phyloP scores from a whole-genome alignment of 2,888 invertebrate genomes.

The Drosophila silvestris region DNA sequence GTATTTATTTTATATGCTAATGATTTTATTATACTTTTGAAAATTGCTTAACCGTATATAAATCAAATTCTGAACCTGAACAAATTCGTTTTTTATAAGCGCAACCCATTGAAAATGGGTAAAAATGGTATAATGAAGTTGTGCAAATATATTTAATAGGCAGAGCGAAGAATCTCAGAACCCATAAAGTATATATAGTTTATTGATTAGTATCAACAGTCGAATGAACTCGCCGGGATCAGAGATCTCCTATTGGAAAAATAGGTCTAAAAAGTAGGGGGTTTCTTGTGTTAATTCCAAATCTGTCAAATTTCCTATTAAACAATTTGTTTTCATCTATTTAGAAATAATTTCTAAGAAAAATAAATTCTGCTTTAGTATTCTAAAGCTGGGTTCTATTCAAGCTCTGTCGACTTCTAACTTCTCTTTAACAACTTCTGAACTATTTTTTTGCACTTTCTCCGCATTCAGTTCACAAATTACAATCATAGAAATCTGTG shows the following conservation, averaged over 20 bases:
- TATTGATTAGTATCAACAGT: neutral
- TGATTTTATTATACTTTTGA: neutral
- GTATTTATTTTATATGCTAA: neutral
- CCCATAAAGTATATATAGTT: neutral
- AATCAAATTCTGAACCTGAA: neutral
- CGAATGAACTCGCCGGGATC: too few relatives aligned
- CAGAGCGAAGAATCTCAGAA: neutral
- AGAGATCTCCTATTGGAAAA: too few relatives aligned
- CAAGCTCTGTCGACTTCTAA: neutral
- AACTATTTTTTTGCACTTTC: slow-evolving; percentile 7
- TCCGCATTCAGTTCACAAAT: neutral
- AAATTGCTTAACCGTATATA: neutral
- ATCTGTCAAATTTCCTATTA: too few relatives aligned
- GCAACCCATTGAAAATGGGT: neutral
- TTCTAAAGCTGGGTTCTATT: neutral
- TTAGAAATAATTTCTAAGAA: too few relatives aligned
- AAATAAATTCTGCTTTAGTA: neutral
- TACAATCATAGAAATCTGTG: neutral
- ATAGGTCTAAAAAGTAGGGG: too few relatives aligned
- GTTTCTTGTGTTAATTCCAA: too few relatives aligned
- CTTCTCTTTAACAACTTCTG: neutral
- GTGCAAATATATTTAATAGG: neutral
- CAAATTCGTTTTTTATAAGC: neutral
- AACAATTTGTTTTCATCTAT: too few relatives aligned
- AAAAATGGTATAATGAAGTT: neutral